Evolutionary conservation across 2,113 vertebrate genomes (phyloP), one percentile per base, ranked within the genome.

Genomic region (Neoarius graeffei): DNA sequence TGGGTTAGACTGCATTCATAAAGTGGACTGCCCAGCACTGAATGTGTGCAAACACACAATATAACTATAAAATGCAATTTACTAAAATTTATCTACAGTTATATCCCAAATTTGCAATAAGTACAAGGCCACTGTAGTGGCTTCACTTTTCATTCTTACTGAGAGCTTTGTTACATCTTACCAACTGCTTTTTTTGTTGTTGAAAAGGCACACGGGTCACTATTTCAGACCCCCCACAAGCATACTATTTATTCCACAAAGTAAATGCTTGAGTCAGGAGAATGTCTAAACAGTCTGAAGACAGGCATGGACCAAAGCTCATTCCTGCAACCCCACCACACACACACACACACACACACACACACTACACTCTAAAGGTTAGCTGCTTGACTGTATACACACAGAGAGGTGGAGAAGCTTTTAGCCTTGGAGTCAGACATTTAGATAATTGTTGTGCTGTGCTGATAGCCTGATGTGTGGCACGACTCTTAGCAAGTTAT

Each of bases 241-340:
- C 60, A 77, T 56, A 77, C 59, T 79, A 74, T 83, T 81, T 67
- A 81, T 88, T 62, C 56, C 60, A 54, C 50, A 90, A 35, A 86
- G 30, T 30, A 77, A 85, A 54, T 64, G 64, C 85, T 86, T 80
- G 30, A 82, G 89, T 90, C 83, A 90, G 77, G 81, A 67, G 79
- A 81, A 66, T 25, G 60, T 59, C 59, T 86, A 86, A 86, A 89
- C 60, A 76, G 23, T 77, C 69, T 57, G 60, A 73, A 69, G 48
- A 66, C 81, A 66, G 62, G n/a, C 62, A 50, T 69, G 85, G 60
- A 77, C 25, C 35, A 76, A 57, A 71, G 1, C n/a, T 59, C 20
- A 30, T 11, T 64, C 48, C 23, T 20, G 20, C 74, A 52, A 48
- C 59, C 19, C 48, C 27, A 50, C 5, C 56, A 42, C 59, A 54